Percentiles rank a stretch among this genome's conserved stretches.
Evolutionary conservation across 2,797 vertebrate genomes (phyloP).

Genomic region (Apogon talboti): DNA sequence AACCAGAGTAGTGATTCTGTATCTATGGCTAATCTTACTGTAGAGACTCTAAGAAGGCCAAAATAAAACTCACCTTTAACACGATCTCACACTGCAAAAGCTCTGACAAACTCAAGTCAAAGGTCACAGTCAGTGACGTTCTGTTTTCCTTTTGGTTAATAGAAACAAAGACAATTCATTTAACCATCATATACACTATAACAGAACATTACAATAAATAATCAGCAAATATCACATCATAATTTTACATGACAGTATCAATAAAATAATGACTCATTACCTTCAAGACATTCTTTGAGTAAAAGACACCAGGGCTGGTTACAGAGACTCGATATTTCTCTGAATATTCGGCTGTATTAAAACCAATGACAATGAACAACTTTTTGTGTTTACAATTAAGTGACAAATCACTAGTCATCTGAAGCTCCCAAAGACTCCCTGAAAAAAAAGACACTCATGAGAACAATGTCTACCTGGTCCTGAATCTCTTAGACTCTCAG

Average conservation of each 20-base stretch:
- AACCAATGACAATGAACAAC: slow-evolving; percentile 57
- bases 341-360: slow-evolving; percentile 69
- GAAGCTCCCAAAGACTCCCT: slow-evolving; percentile 78
- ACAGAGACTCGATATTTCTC: slow-evolving; percentile 74
- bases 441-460: slow-evolving; percentile 24
- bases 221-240: neutral
- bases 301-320: slow-evolving; percentile 26
- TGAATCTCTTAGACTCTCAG: neutral
- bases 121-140: slow-evolving; percentile 66
- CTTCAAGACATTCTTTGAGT: slow-evolving; percentile 63
- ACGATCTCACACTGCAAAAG: slow-evolving; percentile 56
- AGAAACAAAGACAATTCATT: slow-evolving; percentile 6
- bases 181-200: neutral
- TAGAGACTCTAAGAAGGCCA: neutral
- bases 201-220: neutral
- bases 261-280: slow-evolving; percentile 50
- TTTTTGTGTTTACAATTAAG: slow-evolving; percentile 8
- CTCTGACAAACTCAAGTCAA: slow-evolving; percentile 51
- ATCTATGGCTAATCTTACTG: neutral
- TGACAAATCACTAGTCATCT: slow-evolving; percentile 26
- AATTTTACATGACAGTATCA: neutral
- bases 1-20: neutral
- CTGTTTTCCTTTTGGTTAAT: slow-evolving; percentile 65
- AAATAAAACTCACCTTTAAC: slow-evolving; percentile 65
- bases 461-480: neutral